A percentile compares a stretch with the other conserved stretches of the same genome.
phyloP scores from a whole-genome alignment of 2,797 vertebrate species.

The Acipenser oxyrinchus region DNA sequence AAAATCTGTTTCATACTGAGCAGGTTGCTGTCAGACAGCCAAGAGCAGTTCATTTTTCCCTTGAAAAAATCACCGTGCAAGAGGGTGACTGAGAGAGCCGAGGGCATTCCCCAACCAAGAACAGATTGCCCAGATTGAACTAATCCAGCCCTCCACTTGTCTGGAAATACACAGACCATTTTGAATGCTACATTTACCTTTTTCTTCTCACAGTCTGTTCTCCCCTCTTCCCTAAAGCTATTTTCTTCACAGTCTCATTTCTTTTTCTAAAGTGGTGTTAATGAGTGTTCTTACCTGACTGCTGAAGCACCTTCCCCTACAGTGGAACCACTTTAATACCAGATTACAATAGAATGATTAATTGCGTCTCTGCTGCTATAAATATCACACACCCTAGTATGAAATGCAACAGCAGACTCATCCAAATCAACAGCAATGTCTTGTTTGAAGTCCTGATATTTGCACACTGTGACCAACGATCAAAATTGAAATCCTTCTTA shows the following conservation, averaged over 20 bases:
- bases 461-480: no score
- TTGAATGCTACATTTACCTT: constrained; percentile 26
- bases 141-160: neutral
- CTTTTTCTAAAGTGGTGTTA: constrained; percentile 1
- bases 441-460: no score
- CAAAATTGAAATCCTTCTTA: no score
- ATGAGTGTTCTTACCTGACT: constrained; percentile 1
- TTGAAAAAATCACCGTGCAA: neutral
- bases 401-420: neutral
- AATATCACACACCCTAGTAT: neutral
- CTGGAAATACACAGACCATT: constrained; percentile 30
- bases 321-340: neutral
- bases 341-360: neutral
- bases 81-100: neutral
- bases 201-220: neutral
- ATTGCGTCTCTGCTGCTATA: neutral
- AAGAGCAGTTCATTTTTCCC: neutral
- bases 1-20: neutral
- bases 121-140: neutral
- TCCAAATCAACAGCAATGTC: no score
- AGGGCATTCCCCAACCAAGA: neutral
- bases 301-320: neutral
- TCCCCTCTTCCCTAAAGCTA: neutral
- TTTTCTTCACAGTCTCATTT: neutral
- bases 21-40: neutral